Evolutionary conservation across 1,140 invertebrate genomes (phyloP).

Genomic region (Megalopta genalis): DNA sequence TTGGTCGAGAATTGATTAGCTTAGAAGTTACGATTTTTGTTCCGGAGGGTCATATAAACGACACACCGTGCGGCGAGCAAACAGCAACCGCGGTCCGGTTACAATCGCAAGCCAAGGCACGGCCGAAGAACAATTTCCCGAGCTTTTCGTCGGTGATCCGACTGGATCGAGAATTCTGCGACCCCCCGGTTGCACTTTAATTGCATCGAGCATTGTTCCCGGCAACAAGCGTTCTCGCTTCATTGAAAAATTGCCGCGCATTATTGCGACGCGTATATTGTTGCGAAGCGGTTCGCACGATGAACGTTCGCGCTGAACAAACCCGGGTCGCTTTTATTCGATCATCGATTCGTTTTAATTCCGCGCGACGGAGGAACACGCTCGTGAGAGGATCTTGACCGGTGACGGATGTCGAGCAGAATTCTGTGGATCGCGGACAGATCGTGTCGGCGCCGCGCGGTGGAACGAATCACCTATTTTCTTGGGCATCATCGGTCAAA

Average conservation of each 20-base stretch:
- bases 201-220: neutral
- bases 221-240: neutral
- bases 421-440: neutral
- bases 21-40: no score
- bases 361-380: neutral
- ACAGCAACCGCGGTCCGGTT: neutral
- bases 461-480: no score
- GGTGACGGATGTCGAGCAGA: neutral
- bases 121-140: neutral
- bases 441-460: no score
- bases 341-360: neutral
- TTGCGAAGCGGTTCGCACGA: slow-evolving; percentile 1
- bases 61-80: no score
- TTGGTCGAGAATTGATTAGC: no score
- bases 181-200: neutral
- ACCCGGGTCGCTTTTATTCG: neutral
- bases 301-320: neutral
- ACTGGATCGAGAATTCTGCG: neutral
- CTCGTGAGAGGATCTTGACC: no score
- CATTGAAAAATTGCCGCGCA: slow-evolving; percentile 1
- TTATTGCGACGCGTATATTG: slow-evolving; percentile 6
- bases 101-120: neutral
- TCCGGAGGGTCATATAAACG: no score
- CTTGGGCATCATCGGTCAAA: no score
- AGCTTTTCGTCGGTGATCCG: neutral